These are phyloP conservation scores for Rachycentron canadum DNA, from an alignment of 2,797 vertebrate species.

Conservation along the genomic window DNA sequence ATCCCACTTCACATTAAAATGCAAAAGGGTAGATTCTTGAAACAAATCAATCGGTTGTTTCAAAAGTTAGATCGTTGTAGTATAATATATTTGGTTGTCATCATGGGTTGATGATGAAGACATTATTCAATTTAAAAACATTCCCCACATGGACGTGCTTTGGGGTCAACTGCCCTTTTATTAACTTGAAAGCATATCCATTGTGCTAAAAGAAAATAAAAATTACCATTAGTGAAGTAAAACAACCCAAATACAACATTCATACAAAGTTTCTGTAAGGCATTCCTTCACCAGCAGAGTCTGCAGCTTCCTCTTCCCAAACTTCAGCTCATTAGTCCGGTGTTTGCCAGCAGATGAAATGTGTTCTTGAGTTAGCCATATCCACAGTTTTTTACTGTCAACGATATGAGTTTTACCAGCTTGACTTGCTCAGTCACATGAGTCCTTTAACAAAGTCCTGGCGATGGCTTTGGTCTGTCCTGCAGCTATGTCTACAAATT, in stretches of 20 bases:
- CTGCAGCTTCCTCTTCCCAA: slow-evolving; percentile 49
- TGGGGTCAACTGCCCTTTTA: slow-evolving; percentile 54
- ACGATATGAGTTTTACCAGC: slow-evolving; percentile 12
- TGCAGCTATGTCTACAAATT: slow-evolving; percentile 65
- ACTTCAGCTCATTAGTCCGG: slow-evolving; percentile 39
- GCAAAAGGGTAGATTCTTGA: background rate
- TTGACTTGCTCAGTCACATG: slow-evolving; percentile 37
- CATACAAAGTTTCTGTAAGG: slow-evolving; percentile 82
- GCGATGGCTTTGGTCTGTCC: slow-evolving; percentile 79
- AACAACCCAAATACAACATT: slow-evolving; percentile 68
- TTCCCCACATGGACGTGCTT: slow-evolving; percentile 53
- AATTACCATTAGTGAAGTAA: slow-evolving; percentile 59
- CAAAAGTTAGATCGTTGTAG: slow-evolving; percentile 9
- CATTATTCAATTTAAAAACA: slow-evolving; percentile 49
- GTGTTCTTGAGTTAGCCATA: slow-evolving; percentile 33
- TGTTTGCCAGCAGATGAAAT: slow-evolving; percentile 57
- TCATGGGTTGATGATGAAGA: slow-evolving; percentile 35
- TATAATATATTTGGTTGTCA: slow-evolving; percentile 18
- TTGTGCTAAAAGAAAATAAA: slow-evolving; percentile 53
- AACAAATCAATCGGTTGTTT: background rate
- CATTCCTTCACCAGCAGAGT: slow-evolving; percentile 74
- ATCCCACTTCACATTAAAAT: slow-evolving; percentile 14
- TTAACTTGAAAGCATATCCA: slow-evolving; percentile 55
- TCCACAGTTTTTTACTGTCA: slow-evolving; percentile 40
- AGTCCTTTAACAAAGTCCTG: slow-evolving; percentile 63